phyloP scores from a whole-genome alignment of 2,113 vertebrate genomes.

The Morone saxatilis region DNA sequence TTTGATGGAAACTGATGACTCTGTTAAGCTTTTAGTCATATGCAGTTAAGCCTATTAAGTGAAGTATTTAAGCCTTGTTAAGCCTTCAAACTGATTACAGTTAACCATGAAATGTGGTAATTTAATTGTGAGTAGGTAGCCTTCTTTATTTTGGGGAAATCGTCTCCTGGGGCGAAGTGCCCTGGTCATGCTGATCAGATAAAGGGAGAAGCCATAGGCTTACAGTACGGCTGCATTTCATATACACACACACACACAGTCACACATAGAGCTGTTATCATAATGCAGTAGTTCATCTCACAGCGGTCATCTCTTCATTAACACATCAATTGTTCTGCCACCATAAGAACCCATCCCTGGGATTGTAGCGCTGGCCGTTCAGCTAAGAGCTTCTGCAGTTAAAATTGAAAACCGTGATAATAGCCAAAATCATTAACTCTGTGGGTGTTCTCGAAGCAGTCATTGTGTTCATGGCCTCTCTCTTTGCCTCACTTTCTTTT shows the following conservation, averaged over 20 bases:
- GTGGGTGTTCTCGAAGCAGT: slow-evolving; percentile 34
- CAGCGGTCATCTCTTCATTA: slow-evolving; percentile 53
- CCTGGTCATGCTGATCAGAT: slow-evolving; percentile 21
- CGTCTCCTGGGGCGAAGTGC: slow-evolving; percentile 2
- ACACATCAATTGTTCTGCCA: slow-evolving; percentile 41
- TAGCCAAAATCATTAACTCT: slow-evolving; percentile 65
- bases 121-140: slow-evolving; percentile 43
- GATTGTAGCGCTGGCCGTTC: neutral
- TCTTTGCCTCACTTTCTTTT: neutral
- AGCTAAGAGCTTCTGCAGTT: slow-evolving; percentile 42
- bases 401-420: slow-evolving; percentile 74
- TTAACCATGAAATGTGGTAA: slow-evolving; percentile 55
- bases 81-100: slow-evolving; percentile 56
- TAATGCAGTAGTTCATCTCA: slow-evolving; percentile 22
- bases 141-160: slow-evolving; percentile 20
- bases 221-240: neutral
- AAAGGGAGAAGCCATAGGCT: neutral
- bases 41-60: slow-evolving; percentile 60
- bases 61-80: slow-evolving; percentile 59
- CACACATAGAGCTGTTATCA: neutral
- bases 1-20: slow-evolving; percentile 56
- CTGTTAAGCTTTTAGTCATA: slow-evolving; percentile 50
- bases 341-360: slow-evolving; percentile 21
- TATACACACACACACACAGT: neutral
- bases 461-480: slow-evolving; percentile 55